Evolutionary conservation across 1,140 invertebrate species (phyloP), one percentile per base, ranked within the genome.

Genomic region (Campoletis sonorensis): DNA sequence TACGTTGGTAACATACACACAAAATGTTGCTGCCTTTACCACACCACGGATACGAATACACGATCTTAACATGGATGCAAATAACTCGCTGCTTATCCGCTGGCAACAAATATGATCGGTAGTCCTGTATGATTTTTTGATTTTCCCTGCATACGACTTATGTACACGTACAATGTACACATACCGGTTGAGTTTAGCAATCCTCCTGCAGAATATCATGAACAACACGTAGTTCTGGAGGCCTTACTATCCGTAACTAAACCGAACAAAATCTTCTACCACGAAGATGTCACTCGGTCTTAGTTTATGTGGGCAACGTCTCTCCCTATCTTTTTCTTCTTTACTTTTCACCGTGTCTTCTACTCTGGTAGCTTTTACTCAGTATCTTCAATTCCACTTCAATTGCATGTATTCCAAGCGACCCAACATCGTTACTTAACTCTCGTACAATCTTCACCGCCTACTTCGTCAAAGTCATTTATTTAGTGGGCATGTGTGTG

Each of bases 101-200:
- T 70, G 68, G 68, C 30, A 49, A 45, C 70, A 27, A 72, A 72
- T 72, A 49, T 72, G 37, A 72, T 49, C 70, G 33, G 33, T 23
- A 40, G 70, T 72, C 70, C 21, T 72, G 70, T 72, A n/a, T n/a
- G 37, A 72, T 72, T 45, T 72, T 72, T 72, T 15, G 68, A 70
- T 70, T 70, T 64, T 23, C 15, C 15, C 4, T 49, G n/a, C n/a
- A 40, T 72, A 8, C 7, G 7, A 23, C 61, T 13, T 11, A 11
- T 45, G 13, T 49, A 72, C 13, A 49, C 70, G 40, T 15, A 5
- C 15, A 23, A 13, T 26, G 5, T 13, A 26, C 18, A 27, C 7
- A 64, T 64, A 64, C 11, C 11, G 7, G 61, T 26, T 33, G 67
- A 15, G n/a, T 4, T 4, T 5, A 1, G 49, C 54, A 75, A 75